A percentile compares a stretch with the other conserved stretches of the same genome.
phyloP scores from a whole-genome alignment of 1,140 invertebrate species.

The Atta cephalotes region DNA sequence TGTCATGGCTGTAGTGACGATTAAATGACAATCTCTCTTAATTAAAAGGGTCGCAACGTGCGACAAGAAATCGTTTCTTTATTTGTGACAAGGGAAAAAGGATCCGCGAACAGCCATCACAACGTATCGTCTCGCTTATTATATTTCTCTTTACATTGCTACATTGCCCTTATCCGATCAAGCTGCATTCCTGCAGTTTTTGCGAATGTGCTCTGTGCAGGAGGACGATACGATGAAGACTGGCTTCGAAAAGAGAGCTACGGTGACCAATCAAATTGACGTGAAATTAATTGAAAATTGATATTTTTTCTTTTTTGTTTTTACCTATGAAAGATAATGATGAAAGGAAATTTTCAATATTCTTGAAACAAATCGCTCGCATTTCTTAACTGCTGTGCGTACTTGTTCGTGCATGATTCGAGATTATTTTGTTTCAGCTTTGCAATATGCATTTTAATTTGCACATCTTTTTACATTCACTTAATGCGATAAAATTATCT shows the following conservation, averaged over 20 bases:
- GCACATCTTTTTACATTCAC: neutral
- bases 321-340: neutral
- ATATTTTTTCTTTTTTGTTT: neutral
- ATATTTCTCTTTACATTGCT: conserved; percentile 10
- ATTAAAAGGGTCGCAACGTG: conserved; percentile 32
- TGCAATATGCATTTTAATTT: neutral
- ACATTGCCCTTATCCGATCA: conserved; percentile 12
- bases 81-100: conserved; percentile 9
- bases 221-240: neutral
- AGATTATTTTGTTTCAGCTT: neutral
- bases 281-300: neutral
- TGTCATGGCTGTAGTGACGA: conserved; percentile 17
- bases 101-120: neutral
- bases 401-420: neutral
- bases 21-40: conserved; percentile 47
- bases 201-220: neutral
- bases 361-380: neutral
- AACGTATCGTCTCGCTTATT: conserved; percentile 26
- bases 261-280: neutral
- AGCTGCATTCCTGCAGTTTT: conserved; percentile 59
- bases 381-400: neutral
- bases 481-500: neutral
- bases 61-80: conserved; percentile 1
- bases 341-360: neutral
- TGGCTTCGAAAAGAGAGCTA: neutral